Evolutionary conservation across 2,797 vertebrate genomes (phyloP).

Genomic region (Amphiprion clarkii): DNA sequence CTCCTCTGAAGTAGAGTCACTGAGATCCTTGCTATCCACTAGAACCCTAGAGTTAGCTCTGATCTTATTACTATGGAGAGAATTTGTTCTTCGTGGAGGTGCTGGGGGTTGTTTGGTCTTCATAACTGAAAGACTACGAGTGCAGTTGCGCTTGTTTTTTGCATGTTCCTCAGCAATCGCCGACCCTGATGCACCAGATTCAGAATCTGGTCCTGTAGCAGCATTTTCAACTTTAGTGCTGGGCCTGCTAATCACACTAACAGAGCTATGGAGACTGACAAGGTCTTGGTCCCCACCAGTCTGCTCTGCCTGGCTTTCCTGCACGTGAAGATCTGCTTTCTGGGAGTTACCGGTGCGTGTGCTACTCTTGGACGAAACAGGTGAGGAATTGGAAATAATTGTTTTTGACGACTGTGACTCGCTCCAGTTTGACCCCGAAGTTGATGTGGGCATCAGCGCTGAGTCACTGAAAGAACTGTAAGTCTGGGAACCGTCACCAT

Average conservation of each 20-base stretch:
- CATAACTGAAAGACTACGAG: conserved; percentile 90
- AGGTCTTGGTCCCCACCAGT: conserved; percentile 67
- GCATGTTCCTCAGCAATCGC: conserved; percentile 76
- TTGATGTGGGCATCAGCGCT: conserved; percentile 51
- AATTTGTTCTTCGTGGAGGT: conserved; percentile 90
- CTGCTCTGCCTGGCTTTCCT: conserved; percentile 42
- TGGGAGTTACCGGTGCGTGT: conserved; percentile 58
- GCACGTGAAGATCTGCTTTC: conserved; percentile 33
- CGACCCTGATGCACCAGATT: conserved; percentile 29
- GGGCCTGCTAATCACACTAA: conserved; percentile 68
- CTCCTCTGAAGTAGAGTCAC: conserved; percentile 44
- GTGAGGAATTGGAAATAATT: conserved; percentile 90
- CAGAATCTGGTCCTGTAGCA: conserved; percentile 38
- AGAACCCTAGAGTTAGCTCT: conserved; percentile 52
- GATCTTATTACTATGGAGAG: conserved; percentile 85
- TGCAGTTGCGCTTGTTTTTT: conserved; percentile 85
- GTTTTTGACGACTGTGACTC: conserved; percentile 94
- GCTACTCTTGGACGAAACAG: conserved; percentile 89
- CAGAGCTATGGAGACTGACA: conserved; percentile 75
- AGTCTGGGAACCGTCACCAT: conserved; percentile 70
- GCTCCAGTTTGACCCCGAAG: conserved; percentile 89
- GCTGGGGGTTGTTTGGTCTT: conserved; percentile 92
- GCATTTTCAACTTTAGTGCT: conserved; percentile 50
- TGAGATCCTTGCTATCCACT: conserved; percentile 54
- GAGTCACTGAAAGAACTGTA: conserved; percentile 86